Percentiles rank a stretch among this genome's conserved stretches.
phyloP scores from a whole-genome alignment of 2,888 invertebrate genomes.

The Nemurella pictetii region DNA sequence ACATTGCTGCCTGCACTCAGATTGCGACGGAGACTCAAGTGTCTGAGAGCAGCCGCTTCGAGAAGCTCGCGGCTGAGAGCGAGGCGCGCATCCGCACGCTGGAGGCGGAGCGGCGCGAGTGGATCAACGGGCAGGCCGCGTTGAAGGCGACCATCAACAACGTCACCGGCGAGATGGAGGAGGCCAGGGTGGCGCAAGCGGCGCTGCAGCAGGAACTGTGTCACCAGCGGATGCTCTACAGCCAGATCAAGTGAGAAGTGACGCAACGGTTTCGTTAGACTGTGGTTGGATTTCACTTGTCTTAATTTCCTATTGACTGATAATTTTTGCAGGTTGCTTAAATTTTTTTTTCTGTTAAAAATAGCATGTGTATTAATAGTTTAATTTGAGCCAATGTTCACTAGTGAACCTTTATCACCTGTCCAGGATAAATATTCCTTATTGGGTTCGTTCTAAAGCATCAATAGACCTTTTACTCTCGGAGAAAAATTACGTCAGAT shows the following conservation, averaged over 20 bases:
- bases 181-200: conserved; percentile 56
- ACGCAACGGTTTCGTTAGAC: too few species aligned
- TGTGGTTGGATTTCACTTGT: too few species aligned
- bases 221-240: conserved; percentile 58
- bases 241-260: conserved; percentile 64
- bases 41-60: conserved; percentile 55
- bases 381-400: too few species aligned
- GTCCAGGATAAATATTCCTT: too few species aligned
- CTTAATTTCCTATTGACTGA: too few species aligned
- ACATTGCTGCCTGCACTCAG: conserved; percentile 43
- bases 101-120: conserved; percentile 60
- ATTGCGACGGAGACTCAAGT: conserved; percentile 54
- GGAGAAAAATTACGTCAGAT: too few species aligned
- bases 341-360: too few species aligned
- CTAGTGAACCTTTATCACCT: too few species aligned
- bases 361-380: too few species aligned
- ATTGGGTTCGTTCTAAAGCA: too few species aligned
- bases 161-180: conserved; percentile 61
- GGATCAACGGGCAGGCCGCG: conserved; percentile 56
- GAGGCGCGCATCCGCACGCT: conserved; percentile 57
- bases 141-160: conserved; percentile 57
- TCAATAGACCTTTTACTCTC: too few species aligned
- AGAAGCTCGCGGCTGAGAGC: conserved; percentile 55
- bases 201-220: conserved; percentile 58
- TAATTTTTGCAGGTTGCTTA: too few species aligned